phyloP scores from a whole-genome alignment of 2,888 invertebrate species.

The Laothoe populi region DNA sequence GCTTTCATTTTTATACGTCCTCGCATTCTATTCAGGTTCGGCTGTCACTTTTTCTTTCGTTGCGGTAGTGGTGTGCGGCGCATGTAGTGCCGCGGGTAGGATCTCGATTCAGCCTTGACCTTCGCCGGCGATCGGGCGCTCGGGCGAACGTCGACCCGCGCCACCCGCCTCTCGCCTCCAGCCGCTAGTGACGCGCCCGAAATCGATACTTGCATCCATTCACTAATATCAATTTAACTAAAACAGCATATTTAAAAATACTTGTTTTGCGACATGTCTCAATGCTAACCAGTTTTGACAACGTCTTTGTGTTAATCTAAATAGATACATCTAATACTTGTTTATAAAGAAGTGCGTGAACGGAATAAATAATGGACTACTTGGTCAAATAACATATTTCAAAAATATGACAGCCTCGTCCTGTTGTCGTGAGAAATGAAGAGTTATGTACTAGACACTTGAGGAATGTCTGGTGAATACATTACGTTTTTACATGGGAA shows the following conservation, averaged over 20 bases:
- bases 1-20: slow-evolving; percentile 84
- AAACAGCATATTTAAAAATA: not conserved
- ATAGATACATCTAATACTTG: slow-evolving; percentile 15
- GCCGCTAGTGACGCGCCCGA: slow-evolving; percentile 49
- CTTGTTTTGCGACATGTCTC: slow-evolving; percentile 10
- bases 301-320: slow-evolving; percentile 9
- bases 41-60: slow-evolving; percentile 84
- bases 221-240: slow-evolving; percentile 34
- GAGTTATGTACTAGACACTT: slow-evolving; percentile 8
- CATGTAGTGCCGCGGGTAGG: slow-evolving; percentile 48
- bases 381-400: not conserved
- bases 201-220: slow-evolving; percentile 40
- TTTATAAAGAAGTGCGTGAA: slow-evolving; percentile 18
- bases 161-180: slow-evolving; percentile 48
- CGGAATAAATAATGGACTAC: slow-evolving; percentile 10
- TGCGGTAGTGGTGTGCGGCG: slow-evolving; percentile 52
- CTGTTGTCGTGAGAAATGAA: slow-evolving; percentile 15
- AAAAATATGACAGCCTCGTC: slow-evolving; percentile 10
- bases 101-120: slow-evolving; percentile 79
- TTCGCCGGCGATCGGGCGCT: slow-evolving; percentile 77
- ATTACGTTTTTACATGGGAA: slow-evolving; percentile 16
- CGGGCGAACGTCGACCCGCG: slow-evolving; percentile 76
- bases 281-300: slow-evolving; percentile 6
- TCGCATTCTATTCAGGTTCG: slow-evolving; percentile 81
- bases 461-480: slow-evolving; percentile 23